A percentile compares a stretch with the other conserved stretches of the same genome.
phyloP scores from a whole-genome alignment of 2,797 vertebrate species.

The Pseudochaenichthys georgianus region DNA sequence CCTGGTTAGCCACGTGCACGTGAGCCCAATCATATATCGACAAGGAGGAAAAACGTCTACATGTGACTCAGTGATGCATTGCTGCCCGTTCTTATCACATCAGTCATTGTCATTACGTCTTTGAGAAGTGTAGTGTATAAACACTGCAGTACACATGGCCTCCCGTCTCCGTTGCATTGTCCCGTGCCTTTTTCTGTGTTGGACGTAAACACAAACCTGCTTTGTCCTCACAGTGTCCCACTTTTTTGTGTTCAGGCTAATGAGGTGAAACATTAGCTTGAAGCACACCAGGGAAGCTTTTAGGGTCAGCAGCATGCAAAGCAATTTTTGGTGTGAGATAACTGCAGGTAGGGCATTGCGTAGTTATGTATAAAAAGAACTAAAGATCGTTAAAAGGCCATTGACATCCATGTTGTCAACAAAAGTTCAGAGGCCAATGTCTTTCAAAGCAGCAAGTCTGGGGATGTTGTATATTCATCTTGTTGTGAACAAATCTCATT shows the following conservation, averaged over 20 bases:
- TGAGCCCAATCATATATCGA: conserved; percentile 31
- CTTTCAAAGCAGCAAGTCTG: neutral
- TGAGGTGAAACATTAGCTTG: conserved; percentile 76
- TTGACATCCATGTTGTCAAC: neutral
- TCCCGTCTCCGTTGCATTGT: conserved; percentile 25
- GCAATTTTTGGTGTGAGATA: conserved; percentile 48
- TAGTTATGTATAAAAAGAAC: conserved; percentile 14
- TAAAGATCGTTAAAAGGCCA: conserved; percentile 13
- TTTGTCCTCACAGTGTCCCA: conserved; percentile 68
- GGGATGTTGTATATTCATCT: neutral
- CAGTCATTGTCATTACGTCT: conserved; percentile 39
- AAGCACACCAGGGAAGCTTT: conserved; percentile 68
- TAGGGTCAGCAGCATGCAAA: conserved; percentile 64
- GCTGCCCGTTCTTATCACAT: conserved; percentile 32
- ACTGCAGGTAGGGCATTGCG: conserved; percentile 37
- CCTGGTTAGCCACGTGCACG: conserved; percentile 28
- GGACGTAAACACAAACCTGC: conserved; percentile 53
- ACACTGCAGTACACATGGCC: conserved; percentile 14
- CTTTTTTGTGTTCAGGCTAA: conserved; percentile 61
- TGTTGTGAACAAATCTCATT: neutral
- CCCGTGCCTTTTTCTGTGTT: conserved; percentile 23
- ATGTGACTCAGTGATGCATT: conserved; percentile 14
- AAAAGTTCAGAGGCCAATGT: neutral
- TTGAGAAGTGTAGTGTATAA: conserved; percentile 17
- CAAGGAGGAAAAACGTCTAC: conserved; percentile 18